A percentile compares a stretch with the other conserved stretches of the same genome.
These are phyloP conservation scores for Ondatra zibethicus DNA, from an alignment of 2,113 vertebrate species.

Conservation along the genomic window DNA sequence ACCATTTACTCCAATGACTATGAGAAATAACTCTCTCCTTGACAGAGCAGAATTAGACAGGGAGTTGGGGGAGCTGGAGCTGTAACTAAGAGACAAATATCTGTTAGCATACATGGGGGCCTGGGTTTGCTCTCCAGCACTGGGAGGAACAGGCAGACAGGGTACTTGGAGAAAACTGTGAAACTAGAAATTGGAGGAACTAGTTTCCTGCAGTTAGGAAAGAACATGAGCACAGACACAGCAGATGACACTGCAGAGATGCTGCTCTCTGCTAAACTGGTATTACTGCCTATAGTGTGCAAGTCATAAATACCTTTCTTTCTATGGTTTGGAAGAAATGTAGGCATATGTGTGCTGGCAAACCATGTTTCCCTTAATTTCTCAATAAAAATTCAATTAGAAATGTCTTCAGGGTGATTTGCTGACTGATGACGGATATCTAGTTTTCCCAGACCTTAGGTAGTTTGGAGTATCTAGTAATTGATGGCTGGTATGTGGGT, in stretches of 20 bases:
- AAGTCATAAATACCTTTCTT: conserved; percentile 48
- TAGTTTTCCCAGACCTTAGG: conserved; percentile 6
- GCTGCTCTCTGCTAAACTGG: conserved; percentile 32
- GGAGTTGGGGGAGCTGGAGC: neutral
- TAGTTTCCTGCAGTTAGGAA: neutral
- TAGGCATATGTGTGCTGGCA: conserved; percentile 9
- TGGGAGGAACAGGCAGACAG: neutral
- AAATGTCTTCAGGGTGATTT: conserved; percentile 51
- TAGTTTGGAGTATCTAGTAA: neutral
- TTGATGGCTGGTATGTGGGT: neutral
- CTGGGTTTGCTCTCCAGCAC: neutral
- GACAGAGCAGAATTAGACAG: neutral
- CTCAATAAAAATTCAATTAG: conserved; percentile 54
- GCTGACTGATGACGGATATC: conserved; percentile 51
- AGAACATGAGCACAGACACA: neutral
- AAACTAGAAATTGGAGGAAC: neutral
- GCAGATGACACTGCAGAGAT: neutral
- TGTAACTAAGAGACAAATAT: neutral
- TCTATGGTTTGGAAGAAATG: conserved; percentile 61
- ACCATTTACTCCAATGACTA: neutral
- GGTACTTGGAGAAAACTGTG: neutral
- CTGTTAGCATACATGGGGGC: neutral
- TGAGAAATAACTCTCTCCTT: conserved; percentile 13
- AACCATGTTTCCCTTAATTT: conserved; percentile 45
- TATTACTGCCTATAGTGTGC: conserved; percentile 7